A percentile compares a stretch with the other conserved stretches of the same genome.
These are phyloP conservation scores for Mus minutoides DNA, from an alignment of 2,797 vertebrate species.

Conservation along the genomic window DNA sequence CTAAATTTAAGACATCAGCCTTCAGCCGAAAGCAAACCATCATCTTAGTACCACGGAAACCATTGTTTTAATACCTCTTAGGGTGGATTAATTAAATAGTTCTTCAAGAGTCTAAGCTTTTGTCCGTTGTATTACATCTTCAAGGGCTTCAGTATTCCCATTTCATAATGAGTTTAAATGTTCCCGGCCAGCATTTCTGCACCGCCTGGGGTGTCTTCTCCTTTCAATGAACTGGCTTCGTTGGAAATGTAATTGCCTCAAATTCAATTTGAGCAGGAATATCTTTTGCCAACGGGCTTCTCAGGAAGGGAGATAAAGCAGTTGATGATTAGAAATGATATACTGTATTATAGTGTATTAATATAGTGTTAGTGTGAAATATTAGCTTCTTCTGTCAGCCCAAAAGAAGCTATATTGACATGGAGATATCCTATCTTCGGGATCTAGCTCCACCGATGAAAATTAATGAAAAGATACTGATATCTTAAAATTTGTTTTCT, in stretches of 20 bases:
- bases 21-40: neutral
- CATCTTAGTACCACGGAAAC: neutral
- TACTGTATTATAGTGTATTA: neutral
- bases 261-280: constrained; percentile 79
- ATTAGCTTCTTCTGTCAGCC: neutral
- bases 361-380: neutral
- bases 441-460: neutral
- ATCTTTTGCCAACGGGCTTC: constrained; percentile 67
- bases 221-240: constrained; percentile 78
- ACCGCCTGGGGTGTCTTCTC: constrained; percentile 78
- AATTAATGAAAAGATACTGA: neutral
- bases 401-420: neutral
- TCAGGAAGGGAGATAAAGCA: neutral
- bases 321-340: constrained; percentile 28
- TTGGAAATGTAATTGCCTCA: constrained; percentile 83
- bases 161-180: constrained; percentile 62
- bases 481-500: constrained; percentile 11
- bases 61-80: neutral
- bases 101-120: constrained; percentile 6
- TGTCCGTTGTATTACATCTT: neutral
- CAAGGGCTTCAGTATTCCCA: neutral
- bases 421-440: neutral
- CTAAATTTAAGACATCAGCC: neutral
- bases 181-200: constrained; percentile 71
- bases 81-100: neutral